Percentiles rank a stretch among this genome's conserved stretches.
These are phyloP conservation scores for Turritopsis rubra DNA, from an alignment of 30 jellyfish, hydroid and myxozoan genomes.

Conservation along the genomic window DNA sequence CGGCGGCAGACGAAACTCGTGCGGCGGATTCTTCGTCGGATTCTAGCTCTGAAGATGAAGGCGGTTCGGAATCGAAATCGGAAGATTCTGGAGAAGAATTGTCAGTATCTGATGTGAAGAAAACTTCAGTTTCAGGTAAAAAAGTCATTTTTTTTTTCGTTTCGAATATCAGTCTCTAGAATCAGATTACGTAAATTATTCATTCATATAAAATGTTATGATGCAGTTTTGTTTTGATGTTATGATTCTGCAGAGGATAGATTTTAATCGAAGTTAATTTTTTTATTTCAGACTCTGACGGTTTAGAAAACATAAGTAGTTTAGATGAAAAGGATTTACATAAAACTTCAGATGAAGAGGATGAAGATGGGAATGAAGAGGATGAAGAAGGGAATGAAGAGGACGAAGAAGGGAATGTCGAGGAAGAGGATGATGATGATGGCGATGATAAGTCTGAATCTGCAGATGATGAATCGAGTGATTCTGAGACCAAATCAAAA, in stretches of 20 bases:
- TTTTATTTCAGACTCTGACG: neutral
- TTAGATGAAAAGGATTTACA: constrained; percentile 3
- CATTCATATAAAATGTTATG: neutral
- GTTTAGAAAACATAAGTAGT: constrained; percentile 7
- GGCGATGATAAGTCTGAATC: neutral
- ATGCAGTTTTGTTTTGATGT: neutral
- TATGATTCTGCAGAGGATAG: neutral
- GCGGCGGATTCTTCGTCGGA: neutral
- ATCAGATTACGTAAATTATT: no score
- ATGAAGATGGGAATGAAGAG: neutral
- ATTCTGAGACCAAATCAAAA: neutral
- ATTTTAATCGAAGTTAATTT: no score
- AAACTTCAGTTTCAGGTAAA: constrained; percentile 23
- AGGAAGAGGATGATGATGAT: neutral
- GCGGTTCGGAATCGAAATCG: neutral
- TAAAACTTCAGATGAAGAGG: constrained; percentile 22
- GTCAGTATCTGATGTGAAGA: constrained; percentile 5
- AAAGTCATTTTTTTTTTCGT: neutral
- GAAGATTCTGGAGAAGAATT: constrained; percentile 29
- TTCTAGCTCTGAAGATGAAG: neutral
- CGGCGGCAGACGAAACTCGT: neutral
- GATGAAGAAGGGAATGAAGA: neutral
- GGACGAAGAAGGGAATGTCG: neutral
- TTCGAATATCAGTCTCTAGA: no score
- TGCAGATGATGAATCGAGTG: constrained; percentile 15